A percentile compares a stretch with the other conserved stretches of the same genome.
Conservation (phyloP, 1,140 invertebrate genomes). For the Drosophila truncata region DNA sequence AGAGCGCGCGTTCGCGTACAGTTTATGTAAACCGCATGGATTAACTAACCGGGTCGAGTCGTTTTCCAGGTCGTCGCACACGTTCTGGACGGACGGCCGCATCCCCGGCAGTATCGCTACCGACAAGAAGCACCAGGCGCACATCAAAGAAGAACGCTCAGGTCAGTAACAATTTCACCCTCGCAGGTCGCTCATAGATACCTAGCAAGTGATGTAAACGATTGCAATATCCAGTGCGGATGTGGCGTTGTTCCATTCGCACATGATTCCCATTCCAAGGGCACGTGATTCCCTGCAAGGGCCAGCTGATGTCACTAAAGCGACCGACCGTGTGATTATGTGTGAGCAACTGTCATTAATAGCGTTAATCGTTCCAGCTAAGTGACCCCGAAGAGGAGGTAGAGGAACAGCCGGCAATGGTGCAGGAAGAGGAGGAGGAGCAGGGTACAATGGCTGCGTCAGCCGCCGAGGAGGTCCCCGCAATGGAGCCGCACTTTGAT, state of each 20-base stretch:
- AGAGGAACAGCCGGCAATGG: slow-evolving; percentile 28
- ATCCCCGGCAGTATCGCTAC: slow-evolving; percentile 28
- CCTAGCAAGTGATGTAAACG: slow-evolving; percentile 67
- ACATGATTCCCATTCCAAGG: slow-evolving; percentile 65
- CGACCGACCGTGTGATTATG: neutral
- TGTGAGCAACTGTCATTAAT: neutral
- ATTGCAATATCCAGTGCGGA: slow-evolving; percentile 64
- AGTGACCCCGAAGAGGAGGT: slow-evolving; percentile 65
- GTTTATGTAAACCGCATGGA: slow-evolving; percentile 27
- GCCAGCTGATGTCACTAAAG: slow-evolving; percentile 77
- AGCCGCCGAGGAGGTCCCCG: neutral
- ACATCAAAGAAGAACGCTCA: slow-evolving; percentile 65
- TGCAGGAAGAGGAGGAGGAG: slow-evolving; percentile 39
- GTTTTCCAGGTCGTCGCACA: slow-evolving; percentile 72
- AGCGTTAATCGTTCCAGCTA: slow-evolving; percentile 44
- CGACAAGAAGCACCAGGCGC: slow-evolving; percentile 64
- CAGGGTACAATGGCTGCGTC: slow-evolving; percentile 12
- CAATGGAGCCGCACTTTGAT: slow-evolving; percentile 37
- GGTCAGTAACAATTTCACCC: slow-evolving; percentile 59
- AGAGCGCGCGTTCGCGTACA: slow-evolving; percentile 19
- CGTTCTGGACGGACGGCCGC: slow-evolving; percentile 73
- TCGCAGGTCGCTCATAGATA: neutral
- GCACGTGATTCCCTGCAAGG: slow-evolving; percentile 82
- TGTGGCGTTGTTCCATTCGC: slow-evolving; percentile 84
- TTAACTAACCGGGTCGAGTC: slow-evolving; percentile 4